Evolutionary conservation across 2,113 vertebrate genomes (phyloP).

Genomic region (Eleginops maclovinus): DNA sequence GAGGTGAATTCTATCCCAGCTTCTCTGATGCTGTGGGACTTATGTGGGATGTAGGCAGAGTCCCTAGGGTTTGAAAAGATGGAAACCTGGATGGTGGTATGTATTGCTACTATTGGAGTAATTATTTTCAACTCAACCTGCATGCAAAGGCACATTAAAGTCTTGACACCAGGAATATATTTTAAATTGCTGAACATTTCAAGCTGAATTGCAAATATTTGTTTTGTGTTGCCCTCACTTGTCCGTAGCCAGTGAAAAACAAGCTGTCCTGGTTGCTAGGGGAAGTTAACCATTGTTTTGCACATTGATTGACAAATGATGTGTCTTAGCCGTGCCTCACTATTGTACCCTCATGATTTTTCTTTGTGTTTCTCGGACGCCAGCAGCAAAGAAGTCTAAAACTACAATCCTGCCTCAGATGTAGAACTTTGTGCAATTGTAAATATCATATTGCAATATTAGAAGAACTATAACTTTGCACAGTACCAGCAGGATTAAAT

Average conservation of each 20-base stretch:
- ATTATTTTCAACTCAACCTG: background rate
- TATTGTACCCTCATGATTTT: no score
- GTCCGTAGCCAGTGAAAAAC: background rate
- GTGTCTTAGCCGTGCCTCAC: no score
- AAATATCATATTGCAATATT: no score
- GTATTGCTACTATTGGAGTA: background rate
- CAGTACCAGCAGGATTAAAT: background rate
- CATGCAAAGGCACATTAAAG: background rate
- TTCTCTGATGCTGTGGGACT: slow-evolving; percentile 21
- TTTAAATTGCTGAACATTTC: background rate
- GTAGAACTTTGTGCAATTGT: no score
- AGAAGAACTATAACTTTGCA: background rate
- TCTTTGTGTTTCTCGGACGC: background rate
- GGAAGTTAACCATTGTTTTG: background rate
- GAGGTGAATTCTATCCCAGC: slow-evolving; percentile 27
- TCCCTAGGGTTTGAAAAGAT: background rate
- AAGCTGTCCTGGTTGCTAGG: no score
- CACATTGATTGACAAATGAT: background rate
- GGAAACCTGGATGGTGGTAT: background rate
- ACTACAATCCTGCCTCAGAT: no score
- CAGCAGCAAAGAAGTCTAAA: no score
- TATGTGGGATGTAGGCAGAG: background rate
- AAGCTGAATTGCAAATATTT: background rate
- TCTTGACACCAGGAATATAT: background rate
- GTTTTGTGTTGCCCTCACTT: background rate